Conservation (phyloP, 2,888 invertebrate species). For the Pristionchus exspectatus region DNA sequence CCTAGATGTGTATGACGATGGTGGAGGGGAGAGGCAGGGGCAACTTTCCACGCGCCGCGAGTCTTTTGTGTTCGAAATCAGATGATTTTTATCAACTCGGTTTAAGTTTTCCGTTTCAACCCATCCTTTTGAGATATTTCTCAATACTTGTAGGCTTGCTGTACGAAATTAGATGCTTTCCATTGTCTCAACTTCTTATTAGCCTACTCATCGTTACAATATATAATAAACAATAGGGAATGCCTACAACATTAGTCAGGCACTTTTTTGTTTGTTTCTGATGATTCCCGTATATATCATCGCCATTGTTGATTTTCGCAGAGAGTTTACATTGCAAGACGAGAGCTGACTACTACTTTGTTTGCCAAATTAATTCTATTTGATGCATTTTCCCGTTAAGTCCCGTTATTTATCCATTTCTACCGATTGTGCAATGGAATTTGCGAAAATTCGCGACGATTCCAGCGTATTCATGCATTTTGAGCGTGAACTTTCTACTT, state of each 20-base stretch:
- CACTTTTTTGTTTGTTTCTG: background rate
- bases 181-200: background rate
- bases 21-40: background rate
- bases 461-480: background rate
- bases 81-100: too few relatives aligned
- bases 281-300: background rate
- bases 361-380: background rate
- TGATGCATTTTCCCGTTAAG: background rate
- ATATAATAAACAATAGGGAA: too few relatives aligned
- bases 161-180: background rate
- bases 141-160: background rate
- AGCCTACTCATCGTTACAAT: background rate
- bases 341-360: background rate
- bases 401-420: background rate
- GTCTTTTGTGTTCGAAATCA: background rate
- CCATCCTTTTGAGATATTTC: too few relatives aligned
- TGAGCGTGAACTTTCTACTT: background rate
- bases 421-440: background rate
- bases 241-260: background rate
- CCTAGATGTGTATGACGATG: background rate
- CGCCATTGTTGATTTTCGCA: background rate
- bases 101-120: too few relatives aligned
- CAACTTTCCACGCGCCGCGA: conserved; percentile 18
- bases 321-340: background rate
- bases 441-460: background rate